Evolutionary conservation across 2,888 invertebrate genomes (phyloP), one percentile per base, ranked within the genome.

Genomic region (Rhamphomyia laevipes): DNA sequence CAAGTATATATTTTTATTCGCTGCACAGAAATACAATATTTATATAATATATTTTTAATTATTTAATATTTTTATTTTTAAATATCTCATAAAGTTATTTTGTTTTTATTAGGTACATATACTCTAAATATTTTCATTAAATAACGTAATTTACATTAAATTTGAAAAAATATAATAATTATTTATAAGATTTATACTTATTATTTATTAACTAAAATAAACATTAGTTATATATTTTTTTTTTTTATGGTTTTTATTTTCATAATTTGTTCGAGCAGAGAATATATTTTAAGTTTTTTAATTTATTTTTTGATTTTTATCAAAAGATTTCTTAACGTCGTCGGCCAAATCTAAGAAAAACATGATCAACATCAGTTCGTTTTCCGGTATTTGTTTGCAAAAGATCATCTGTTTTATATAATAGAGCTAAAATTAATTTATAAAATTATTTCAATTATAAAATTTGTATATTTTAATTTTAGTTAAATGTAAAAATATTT

Each of bases 281-380:
- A 35, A 35, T n/a, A 13, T 35, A 13, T 35, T n/a, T 35, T n/a
- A 7, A 7, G 9, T 33, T 13, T 33, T 30, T 33, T 13, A 9
- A 33, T 33, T 33, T 13, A 18, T 15, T 18, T 41, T 41, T 21
- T 41, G 5, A 21, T 40, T 40, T 18, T 18, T 12, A 6, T 6
- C 4, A n/a, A n/a, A 35, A 21, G 10, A 27, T 41, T n/a, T 30
- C 53, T 67, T 81, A 82, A 75, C 84, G 84, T 66, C 85, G 80
- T 66, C 84, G 81, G 49, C 91, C 91, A 68, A 91, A 91, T 62
- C 90, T 83, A 60, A 91, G 78, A 74, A 91, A 91, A 49, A 90
- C 88, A 71, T 91, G 91, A 61, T 90, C 89, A 45, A 89, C 85
- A 72, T 91, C 90, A 64, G 90, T 89, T 53, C 90, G 78, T 70